Conservation (phyloP, 2,888 invertebrate genomes). For the Leptura quadrifasciata region DNA sequence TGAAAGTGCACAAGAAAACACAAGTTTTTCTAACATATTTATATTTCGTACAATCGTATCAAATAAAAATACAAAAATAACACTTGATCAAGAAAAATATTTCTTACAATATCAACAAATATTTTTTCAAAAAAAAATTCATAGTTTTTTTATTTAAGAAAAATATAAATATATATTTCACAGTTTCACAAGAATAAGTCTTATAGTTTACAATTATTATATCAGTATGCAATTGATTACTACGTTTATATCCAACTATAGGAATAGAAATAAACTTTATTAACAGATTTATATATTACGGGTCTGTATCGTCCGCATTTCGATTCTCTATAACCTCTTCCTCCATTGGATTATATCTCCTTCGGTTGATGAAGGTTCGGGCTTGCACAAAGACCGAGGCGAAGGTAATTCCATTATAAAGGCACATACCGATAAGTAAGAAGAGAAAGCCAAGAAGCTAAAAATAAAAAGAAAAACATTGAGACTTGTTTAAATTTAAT, state of each 20-base stretch:
- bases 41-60: neutral
- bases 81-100: constrained; percentile 29
- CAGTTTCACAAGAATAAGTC: constrained; percentile 38
- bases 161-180: constrained; percentile 38
- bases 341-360: constrained; percentile 61
- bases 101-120: constrained; percentile 12
- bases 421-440: constrained; percentile 87
- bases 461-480: constrained; percentile 59
- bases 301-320: constrained; percentile 66
- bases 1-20: neutral
- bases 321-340: constrained; percentile 70
- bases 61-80: constrained; percentile 16
- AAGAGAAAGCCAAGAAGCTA: constrained; percentile 85
- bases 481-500: neutral
- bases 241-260: constrained; percentile 21
- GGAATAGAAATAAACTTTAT: constrained; percentile 15
- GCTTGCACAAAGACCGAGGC: constrained; percentile 60
- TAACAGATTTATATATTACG: constrained; percentile 36
- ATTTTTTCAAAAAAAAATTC: constrained; percentile 12
- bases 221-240: constrained; percentile 16
- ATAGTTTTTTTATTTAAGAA: constrained; percentile 13
- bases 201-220: constrained; percentile 26
- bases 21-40: neutral
- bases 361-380: constrained; percentile 56
- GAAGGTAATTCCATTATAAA: constrained; percentile 80